Conservation (phyloP, 1,140 invertebrate genomes). For the Trichomalopsis sarcophagae region DNA sequence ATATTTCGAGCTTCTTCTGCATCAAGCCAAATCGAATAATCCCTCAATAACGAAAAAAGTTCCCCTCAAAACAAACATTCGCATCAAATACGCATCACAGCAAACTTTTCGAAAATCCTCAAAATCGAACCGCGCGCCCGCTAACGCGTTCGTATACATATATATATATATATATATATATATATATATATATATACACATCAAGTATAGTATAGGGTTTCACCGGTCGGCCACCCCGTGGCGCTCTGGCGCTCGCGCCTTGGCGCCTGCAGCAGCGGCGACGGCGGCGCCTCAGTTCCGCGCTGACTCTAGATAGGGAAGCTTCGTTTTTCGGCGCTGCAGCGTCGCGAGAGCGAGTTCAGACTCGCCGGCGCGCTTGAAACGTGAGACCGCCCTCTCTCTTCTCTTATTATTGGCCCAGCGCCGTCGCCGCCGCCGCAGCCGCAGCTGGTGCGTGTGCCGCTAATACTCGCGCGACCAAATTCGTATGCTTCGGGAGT, state of each 20-base stretch:
- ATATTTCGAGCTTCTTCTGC: too few relatives aligned
- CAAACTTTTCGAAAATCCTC: too few relatives aligned
- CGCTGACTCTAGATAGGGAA: slow-evolving; percentile 29
- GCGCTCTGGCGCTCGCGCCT: neutral
- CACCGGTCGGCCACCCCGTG: neutral
- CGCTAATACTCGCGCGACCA: neutral
- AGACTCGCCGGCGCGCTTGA: neutral
- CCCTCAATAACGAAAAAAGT: too few relatives aligned
- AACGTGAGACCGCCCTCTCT: slow-evolving; percentile 25
- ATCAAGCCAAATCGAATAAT: too few relatives aligned
- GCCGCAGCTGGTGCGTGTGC: too few relatives aligned
- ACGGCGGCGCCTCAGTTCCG: slow-evolving; percentile 11
- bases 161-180: slow-evolving; percentile 2
- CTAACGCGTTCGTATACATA: neutral
- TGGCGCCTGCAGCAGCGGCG: neutral
- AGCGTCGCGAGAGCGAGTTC: neutral
- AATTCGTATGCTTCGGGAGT: neutral
- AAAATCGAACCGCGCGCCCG: too few relatives aligned
- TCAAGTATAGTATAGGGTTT: neutral
- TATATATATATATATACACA: slow-evolving; percentile 12
- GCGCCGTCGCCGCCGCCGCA: neutral
- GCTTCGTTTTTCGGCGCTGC: slow-evolving; percentile 8
- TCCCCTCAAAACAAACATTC: too few relatives aligned
- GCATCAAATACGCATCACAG: too few relatives aligned
- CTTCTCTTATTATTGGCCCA: slow-evolving; percentile 12